phyloP scores from a whole-genome alignment of 2,888 invertebrate species.

The Brachypalpus laphriformis region DNA sequence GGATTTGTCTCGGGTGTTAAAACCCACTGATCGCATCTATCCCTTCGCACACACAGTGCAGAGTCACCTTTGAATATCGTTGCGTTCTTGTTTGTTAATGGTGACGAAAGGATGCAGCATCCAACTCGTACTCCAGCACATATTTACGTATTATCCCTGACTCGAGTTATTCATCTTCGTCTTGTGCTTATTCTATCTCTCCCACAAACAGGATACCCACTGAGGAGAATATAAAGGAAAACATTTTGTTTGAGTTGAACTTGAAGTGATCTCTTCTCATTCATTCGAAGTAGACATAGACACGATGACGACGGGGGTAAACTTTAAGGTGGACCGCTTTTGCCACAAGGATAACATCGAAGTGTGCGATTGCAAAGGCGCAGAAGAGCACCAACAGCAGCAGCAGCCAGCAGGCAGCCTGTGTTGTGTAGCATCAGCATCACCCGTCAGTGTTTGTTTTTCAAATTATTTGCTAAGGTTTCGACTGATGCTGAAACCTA shows the following conservation, averaged over 20 bases:
- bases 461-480: conserved; percentile 74
- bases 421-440: conserved; percentile 42
- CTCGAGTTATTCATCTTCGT: conserved; percentile 52
- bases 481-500: conserved; percentile 70
- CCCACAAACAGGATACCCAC: conserved; percentile 37
- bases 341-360: conserved; percentile 72
- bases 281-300: conserved; percentile 33
- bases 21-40: conserved; percentile 73
- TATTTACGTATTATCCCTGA: conserved; percentile 69
- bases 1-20: conserved; percentile 68
- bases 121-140: conserved; percentile 36
- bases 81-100: conserved; percentile 41
- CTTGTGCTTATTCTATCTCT: conserved; percentile 39
- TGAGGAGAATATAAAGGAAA: conserved; percentile 65
- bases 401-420: conserved; percentile 10
- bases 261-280: conserved; percentile 72
- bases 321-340: conserved; percentile 73
- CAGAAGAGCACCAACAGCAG: conserved; percentile 27
- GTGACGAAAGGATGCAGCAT: conserved; percentile 50
- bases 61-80: conserved; percentile 62
- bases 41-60: conserved; percentile 24
- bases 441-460: conserved; percentile 72
- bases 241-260: conserved; percentile 75
- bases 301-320: conserved; percentile 25
- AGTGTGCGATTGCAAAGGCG: conserved; percentile 68